Conservation (phyloP, 2,797 vertebrate genomes). For the Hemibagrus guttatus region DNA sequence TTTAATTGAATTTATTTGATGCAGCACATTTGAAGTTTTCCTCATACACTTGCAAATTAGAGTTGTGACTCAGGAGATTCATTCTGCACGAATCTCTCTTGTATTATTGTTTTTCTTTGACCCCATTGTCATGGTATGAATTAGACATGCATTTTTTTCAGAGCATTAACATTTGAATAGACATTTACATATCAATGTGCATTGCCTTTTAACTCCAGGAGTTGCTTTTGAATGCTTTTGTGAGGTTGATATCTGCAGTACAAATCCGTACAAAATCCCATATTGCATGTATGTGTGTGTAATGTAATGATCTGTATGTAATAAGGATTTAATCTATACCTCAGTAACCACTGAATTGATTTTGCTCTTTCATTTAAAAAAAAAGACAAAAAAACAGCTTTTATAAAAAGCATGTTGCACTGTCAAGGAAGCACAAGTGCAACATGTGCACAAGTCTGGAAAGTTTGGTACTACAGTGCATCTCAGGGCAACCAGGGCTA, state of each 20-base stretch:
- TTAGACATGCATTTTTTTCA: conserved; percentile 26
- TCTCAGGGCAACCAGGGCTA: neutral
- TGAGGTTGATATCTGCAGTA: neutral
- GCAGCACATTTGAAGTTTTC: neutral
- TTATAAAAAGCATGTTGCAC: neutral
- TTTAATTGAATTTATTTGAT: neutral
- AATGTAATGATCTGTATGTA: neutral
- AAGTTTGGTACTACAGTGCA: neutral
- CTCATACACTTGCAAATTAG: neutral
- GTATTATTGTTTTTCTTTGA: conserved; percentile 27
- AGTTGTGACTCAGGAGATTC: neutral
- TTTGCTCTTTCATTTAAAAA: neutral
- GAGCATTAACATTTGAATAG: conserved; percentile 22
- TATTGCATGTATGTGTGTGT: neutral
- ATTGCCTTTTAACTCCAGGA: neutral
- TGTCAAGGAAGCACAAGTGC: too few species aligned
- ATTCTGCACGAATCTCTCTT: neutral
- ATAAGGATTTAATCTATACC: neutral
- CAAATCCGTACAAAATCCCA: too few species aligned
- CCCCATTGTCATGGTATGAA: neutral
- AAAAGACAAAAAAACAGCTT: too few species aligned
- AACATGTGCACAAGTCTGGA: too few species aligned
- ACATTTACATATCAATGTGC: conserved; percentile 20
- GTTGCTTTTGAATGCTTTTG: neutral
- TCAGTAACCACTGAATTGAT: neutral